These are phyloP conservation scores for Xerus inauris DNA, from an alignment of 2,113 vertebrate species.

Conservation along the genomic window DNA sequence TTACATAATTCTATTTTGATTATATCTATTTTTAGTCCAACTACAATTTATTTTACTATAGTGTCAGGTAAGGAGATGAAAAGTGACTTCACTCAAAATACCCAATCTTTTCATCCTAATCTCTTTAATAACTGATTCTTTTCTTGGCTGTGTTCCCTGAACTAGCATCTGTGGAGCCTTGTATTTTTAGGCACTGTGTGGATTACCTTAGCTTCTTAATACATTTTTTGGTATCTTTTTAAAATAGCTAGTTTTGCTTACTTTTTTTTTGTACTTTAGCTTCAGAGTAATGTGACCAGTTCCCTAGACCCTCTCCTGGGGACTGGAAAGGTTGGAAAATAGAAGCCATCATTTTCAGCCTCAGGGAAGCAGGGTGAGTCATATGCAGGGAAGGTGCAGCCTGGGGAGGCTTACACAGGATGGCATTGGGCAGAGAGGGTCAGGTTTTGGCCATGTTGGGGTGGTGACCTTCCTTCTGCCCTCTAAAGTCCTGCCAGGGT, in stretches of 20 bases:
- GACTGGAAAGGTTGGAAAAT: background rate
- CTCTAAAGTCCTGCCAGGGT: background rate
- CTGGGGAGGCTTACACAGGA: accelerated
- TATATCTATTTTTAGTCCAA: background rate
- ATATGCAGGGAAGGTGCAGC: background rate
- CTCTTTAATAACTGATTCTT: background rate
- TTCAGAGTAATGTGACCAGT: background rate
- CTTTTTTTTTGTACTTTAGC: background rate
- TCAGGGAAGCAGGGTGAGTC: background rate
- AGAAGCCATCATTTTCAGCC: background rate
- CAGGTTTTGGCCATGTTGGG: accelerated
- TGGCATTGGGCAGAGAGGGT: too few relatives aligned
- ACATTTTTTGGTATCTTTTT: background rate
- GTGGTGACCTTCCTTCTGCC: background rate
- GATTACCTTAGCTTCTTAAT: background rate
- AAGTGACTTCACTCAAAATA: constrained; percentile 5
- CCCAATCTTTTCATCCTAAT: background rate
- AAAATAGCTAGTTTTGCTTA: background rate
- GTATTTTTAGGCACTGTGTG: background rate
- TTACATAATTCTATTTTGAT: constrained; percentile 38
- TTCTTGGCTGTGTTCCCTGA: background rate
- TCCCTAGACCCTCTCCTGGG: background rate
- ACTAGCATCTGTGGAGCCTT: background rate
- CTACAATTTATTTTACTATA: constrained; percentile 6
- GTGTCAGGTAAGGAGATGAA: background rate